These are phyloP conservation scores for Poeciliopsis turneri DNA, from an alignment of 2,797 vertebrate genomes.

Conservation along the genomic window DNA sequence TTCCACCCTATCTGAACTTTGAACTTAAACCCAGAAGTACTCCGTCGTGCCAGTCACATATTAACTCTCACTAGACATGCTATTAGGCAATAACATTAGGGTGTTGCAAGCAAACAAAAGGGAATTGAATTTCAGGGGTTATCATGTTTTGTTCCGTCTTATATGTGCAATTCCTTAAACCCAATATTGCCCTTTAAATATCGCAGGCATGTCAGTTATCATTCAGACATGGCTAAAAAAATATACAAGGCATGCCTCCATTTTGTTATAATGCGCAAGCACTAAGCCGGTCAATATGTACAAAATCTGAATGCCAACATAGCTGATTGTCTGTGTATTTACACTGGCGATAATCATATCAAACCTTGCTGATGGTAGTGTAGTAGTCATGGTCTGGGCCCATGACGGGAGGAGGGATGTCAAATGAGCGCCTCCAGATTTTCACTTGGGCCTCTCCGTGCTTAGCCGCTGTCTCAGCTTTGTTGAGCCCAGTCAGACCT, in stretches of 20 bases:
- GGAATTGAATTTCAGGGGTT: background rate
- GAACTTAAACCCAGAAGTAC: conserved; percentile 50
- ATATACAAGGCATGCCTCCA: conserved; percentile 6
- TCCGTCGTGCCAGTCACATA: conserved; percentile 57
- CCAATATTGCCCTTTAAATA: conserved; percentile 1
- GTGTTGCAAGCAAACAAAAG: conserved; percentile 13
- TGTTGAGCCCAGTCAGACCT: conserved; percentile 93
- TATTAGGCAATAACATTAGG: conserved; percentile 42
- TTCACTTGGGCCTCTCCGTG: conserved; percentile 96
- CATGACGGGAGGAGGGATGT: conserved; percentile 91
- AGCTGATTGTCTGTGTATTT: conserved; percentile 16
- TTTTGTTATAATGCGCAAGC: conserved; percentile 24
- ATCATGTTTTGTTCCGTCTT: conserved; percentile 14
- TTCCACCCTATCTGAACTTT: conserved; percentile 59
- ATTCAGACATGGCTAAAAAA: conserved; percentile 6
- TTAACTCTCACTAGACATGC: conserved; percentile 61
- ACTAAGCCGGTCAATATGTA: conserved; percentile 35
- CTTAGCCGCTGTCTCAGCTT: conserved; percentile 94
- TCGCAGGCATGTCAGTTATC: conserved; percentile 6
- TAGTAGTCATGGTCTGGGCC: conserved; percentile 91
- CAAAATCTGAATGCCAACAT: conserved; percentile 23
- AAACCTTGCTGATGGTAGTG: conserved; percentile 90
- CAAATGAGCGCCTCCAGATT: conserved; percentile 94
- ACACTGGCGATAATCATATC: conserved; percentile 33
- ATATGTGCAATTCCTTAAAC: conserved; percentile 7